Evolutionary conservation across 1,140 invertebrate species (phyloP).

Genomic region (Drosophila seguyi): DNA sequence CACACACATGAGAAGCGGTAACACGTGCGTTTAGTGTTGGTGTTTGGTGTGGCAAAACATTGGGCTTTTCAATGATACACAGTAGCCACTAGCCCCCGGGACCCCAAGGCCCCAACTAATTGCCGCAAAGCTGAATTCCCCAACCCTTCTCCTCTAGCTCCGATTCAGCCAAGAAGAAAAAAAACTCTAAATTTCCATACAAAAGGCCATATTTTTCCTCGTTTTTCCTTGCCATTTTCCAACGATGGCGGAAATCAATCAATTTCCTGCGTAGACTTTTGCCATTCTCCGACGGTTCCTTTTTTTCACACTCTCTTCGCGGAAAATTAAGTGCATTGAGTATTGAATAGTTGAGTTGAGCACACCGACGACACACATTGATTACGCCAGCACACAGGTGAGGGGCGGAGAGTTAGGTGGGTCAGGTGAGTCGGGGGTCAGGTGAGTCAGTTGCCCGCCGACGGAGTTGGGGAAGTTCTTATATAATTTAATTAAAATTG

Average conservation of each 20-base stretch:
- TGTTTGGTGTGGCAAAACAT: slow-evolving; percentile 55
- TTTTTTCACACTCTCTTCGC: slow-evolving; percentile 7
- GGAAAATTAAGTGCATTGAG: slow-evolving; percentile 30
- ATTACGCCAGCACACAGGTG: slow-evolving; percentile 11
- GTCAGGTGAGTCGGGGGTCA: neutral
- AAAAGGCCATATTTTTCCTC: slow-evolving; percentile 38
- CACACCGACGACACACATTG: slow-evolving; percentile 14
- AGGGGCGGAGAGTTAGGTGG: neutral
- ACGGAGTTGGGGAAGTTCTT: slow-evolving; percentile 11
- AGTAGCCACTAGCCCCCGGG: slow-evolving; percentile 3
- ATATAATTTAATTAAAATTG: slow-evolving; percentile 47
- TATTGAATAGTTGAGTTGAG: slow-evolving; percentile 26
- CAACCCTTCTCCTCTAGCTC: neutral
- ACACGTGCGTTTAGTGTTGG: slow-evolving; percentile 35
- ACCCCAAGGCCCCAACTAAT: slow-evolving; percentile 15
- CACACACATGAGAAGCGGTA: neutral
- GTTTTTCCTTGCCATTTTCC: slow-evolving; percentile 30
- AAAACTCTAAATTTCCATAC: slow-evolving; percentile 22
- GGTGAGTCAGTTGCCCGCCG: neutral
- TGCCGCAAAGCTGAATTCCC: too few species aligned
- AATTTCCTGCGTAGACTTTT: slow-evolving; percentile 78
- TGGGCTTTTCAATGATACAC: slow-evolving; percentile 29
- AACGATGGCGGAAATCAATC: slow-evolving; percentile 70
- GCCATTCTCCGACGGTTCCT: slow-evolving; percentile 22
- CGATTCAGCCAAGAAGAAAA: neutral